A percentile compares a stretch with the other conserved stretches of the same genome.
Evolutionary conservation across 2,113 vertebrate species (phyloP).

Genomic region (Myodes glareolus): DNA sequence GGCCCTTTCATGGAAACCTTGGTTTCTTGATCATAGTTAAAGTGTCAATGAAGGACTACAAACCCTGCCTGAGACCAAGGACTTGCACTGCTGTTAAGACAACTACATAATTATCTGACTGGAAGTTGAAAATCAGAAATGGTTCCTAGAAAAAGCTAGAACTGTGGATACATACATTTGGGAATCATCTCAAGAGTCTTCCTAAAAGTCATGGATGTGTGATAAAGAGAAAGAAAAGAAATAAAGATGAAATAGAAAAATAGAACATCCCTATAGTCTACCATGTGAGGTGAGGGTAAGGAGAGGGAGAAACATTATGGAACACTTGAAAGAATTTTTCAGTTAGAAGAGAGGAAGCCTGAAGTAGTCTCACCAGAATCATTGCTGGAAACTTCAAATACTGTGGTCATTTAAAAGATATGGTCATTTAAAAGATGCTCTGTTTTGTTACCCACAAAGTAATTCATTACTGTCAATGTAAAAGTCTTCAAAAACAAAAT

Average conservation of each 20-base stretch:
- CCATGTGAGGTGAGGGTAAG: background rate
- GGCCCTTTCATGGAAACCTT: background rate
- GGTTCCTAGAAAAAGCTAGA: background rate
- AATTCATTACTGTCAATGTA: background rate
- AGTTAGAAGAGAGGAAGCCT: background rate
- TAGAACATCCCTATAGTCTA: background rate
- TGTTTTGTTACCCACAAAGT: background rate
- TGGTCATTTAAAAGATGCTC: background rate
- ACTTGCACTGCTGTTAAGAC: too few relatives aligned
- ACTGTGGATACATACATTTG: background rate
- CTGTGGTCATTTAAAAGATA: background rate
- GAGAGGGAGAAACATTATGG: accelerated
- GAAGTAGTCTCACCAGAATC: background rate
- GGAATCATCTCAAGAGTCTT: background rate
- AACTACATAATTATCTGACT: too few relatives aligned
- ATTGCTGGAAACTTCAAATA: background rate
- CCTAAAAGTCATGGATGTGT: background rate
- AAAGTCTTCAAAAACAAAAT: background rate
- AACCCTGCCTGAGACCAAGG: background rate
- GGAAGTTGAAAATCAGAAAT: background rate
- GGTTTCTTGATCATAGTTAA: background rate
- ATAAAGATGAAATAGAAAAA: background rate
- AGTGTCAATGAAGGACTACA: background rate
- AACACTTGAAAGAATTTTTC: background rate
- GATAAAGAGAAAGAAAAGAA: background rate